These are phyloP conservation scores for Psittacus erithacus DNA, from an alignment of 2,113 vertebrate species.

Conservation along the genomic window DNA sequence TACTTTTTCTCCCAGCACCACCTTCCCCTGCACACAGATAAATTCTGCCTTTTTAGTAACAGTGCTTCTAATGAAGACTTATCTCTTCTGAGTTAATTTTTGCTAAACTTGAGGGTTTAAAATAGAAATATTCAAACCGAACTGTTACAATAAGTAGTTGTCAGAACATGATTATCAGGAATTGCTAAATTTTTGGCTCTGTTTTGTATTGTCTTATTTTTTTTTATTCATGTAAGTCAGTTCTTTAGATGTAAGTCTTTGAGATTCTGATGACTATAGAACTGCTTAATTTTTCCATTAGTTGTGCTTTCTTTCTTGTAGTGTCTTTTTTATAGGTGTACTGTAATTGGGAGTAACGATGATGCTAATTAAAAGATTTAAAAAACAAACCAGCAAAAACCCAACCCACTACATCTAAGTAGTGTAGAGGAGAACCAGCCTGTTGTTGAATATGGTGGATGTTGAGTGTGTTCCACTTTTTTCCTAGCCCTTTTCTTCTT, in stretches of 20 bases:
- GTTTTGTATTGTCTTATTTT: not conserved
- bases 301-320: not conserved
- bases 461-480: not conserved
- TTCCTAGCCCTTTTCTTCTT: not conserved
- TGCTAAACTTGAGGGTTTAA: not conserved
- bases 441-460: not conserved
- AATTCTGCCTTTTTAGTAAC: not conserved
- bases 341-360: not conserved
- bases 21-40: fast-evolving
- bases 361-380: not conserved
- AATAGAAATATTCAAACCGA: not conserved
- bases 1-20: not conserved
- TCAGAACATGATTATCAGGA: not conserved
- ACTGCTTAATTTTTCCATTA: not conserved
- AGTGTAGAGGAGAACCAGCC: not conserved
- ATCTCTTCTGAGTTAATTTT: not conserved
- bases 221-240: not conserved
- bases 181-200: not conserved
- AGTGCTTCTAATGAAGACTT: not conserved
- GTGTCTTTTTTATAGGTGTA: not conserved
- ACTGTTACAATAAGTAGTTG: not conserved
- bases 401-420: not conserved
- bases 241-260: not conserved
- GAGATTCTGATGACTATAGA: not conserved
- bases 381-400: not conserved